phyloP scores from a whole-genome alignment of 2,888 invertebrate species.

The Tetropium fuscum region DNA sequence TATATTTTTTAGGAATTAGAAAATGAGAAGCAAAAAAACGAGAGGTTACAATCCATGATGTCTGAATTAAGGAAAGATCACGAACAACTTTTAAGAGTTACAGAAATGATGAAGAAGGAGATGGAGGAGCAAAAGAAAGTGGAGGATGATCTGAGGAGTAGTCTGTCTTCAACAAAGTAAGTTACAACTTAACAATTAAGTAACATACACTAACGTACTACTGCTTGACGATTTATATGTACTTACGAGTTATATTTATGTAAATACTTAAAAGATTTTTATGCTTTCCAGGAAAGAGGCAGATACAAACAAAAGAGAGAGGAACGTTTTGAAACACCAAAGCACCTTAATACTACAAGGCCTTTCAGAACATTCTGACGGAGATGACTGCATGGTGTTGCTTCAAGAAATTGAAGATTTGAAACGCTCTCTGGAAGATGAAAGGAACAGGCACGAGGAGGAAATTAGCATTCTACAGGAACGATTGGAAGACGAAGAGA shows the following conservation, averaged over 20 bases:
- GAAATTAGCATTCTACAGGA: slow-evolving; percentile 72
- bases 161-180: slow-evolving; percentile 49
- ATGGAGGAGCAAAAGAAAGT: slow-evolving; percentile 72
- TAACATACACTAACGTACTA: too few relatives aligned
- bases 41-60: slow-evolving; percentile 70
- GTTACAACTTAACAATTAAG: too few relatives aligned
- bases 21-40: slow-evolving; percentile 65
- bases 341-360: slow-evolving; percentile 73
- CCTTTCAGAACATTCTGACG: slow-evolving; percentile 70
- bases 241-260: too few relatives aligned
- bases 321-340: slow-evolving; percentile 76
- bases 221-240: too few relatives aligned
- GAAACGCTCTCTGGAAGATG: slow-evolving; percentile 72
- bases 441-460: slow-evolving; percentile 69
- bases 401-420: slow-evolving; percentile 75
- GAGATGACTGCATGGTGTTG: slow-evolving; percentile 69
- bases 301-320: slow-evolving; percentile 73
- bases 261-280: too few relatives aligned
- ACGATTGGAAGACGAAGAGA: slow-evolving; percentile 75
- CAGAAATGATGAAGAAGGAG: slow-evolving; percentile 75
- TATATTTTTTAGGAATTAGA: slow-evolving; percentile 69
- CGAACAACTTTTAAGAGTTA: slow-evolving; percentile 75
- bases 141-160: slow-evolving; percentile 73
- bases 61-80: slow-evolving; percentile 67
- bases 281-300: slow-evolving; percentile 71